Evolutionary conservation across 1,140 invertebrate genomes (phyloP).

Genomic region (Littorina saxatilis): DNA sequence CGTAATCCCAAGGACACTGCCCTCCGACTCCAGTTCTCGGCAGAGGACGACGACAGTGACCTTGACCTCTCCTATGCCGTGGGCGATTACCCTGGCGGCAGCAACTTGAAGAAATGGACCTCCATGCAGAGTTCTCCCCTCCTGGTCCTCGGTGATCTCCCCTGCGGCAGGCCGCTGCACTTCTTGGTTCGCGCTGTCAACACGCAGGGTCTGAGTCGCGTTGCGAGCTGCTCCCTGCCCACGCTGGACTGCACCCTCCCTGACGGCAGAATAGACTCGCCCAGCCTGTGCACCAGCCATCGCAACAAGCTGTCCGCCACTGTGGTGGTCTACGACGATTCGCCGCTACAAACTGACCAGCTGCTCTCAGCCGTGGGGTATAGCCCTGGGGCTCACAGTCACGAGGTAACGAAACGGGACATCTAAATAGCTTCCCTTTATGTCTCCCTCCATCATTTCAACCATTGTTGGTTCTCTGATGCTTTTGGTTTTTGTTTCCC

Average conservation of each 20-base stretch:
- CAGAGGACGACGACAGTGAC: constrained; percentile 44
- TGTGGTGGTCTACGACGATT: constrained; percentile 51
- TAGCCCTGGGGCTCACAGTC: constrained; percentile 39
- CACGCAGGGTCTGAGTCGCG: constrained; percentile 33
- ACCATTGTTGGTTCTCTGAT: background rate
- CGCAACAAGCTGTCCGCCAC: constrained; percentile 47
- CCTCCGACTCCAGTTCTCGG: constrained; percentile 40
- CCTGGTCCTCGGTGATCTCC: constrained; percentile 19
- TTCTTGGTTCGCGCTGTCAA: constrained; percentile 47
- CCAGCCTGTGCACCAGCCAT: constrained; percentile 48
- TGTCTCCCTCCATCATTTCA: background rate
- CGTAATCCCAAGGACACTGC: constrained; percentile 44
- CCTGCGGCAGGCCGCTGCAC: constrained; percentile 44
- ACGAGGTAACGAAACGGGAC: too few species aligned
- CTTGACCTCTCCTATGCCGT: constrained; percentile 43
- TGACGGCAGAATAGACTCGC: constrained; percentile 46
- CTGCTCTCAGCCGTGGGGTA: constrained; percentile 41
- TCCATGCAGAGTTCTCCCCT: constrained; percentile 30
- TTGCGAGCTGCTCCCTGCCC: constrained; percentile 32
- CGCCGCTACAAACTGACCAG: constrained; percentile 36
- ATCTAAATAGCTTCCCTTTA: constrained; percentile 19
- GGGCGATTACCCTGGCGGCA: constrained; percentile 40
- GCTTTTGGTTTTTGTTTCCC: too few species aligned
- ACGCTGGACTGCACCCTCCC: constrained; percentile 49
- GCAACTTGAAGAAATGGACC: constrained; percentile 42